Evolutionary conservation across 2,797 vertebrate species (phyloP), one percentile per base, ranked within the genome.

Genomic region (Etheostoma nigrum): DNA sequence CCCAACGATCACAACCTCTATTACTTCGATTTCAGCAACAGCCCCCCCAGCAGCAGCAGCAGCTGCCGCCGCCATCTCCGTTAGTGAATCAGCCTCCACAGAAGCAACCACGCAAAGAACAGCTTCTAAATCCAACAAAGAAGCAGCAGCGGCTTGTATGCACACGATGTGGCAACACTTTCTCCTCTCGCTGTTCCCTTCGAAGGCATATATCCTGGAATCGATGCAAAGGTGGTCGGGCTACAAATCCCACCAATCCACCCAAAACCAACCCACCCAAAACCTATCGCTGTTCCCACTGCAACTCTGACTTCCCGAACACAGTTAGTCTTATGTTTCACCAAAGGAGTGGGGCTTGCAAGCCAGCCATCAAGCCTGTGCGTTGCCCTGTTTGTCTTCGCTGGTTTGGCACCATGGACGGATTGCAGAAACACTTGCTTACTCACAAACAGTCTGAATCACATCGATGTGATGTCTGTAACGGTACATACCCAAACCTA

Each of bases 371-470:
- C 59, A 95, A 95, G 64, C 93, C 94, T 15, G 92, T 95, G 48
- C 94, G 94, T n/a, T 96, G 95, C 67, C 93, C 94, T 0, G 86
- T 94, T 59, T 95, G 95, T 74, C 86, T 93, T 2, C 94, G 93
- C 73, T 95, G 93, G 93, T 96, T 95, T 54, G 92, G 93, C 63
- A 93, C 93, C 1, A 70, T 92, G 68, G 94, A 94, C 4, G 88
- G 91, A 73, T 88, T 96, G 53, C 94, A 95, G 86, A 95, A 91
- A 76, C 95, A 96, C 80, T 77, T 96, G 72, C 87, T 95, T 4
- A 90, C 91, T 67, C 95, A 96, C 83, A 95, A 94, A 80, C 91
- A 92, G 54, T 86, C 93, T 12, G 88, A 93, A 15, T 78, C 88
- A 0, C 90, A 91, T 51, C 86, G 67, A 25, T 95, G 95, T 42